Percentiles rank a stretch among this genome's conserved stretches.
These are phyloP conservation scores for Promerops cafer DNA, from an alignment of 2,113 vertebrate genomes.

Conservation along the genomic window DNA sequence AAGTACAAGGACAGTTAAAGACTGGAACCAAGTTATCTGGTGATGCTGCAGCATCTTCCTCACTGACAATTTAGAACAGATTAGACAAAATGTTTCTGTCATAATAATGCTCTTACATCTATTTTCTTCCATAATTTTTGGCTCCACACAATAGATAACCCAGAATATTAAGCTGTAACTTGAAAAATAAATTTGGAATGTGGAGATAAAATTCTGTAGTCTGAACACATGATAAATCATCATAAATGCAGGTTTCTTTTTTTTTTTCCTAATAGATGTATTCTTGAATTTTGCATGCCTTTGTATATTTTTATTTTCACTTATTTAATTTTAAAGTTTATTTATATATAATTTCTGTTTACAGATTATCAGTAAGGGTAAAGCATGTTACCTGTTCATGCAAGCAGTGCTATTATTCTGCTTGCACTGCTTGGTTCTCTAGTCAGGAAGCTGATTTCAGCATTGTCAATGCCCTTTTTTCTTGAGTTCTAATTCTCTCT, in stretches of 20 bases:
- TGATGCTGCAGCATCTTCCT: neutral
- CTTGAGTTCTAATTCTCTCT: neutral
- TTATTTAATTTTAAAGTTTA: neutral
- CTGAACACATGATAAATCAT: neutral
- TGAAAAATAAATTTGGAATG: neutral
- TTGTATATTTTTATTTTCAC: neutral
- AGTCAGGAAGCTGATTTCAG: neutral
- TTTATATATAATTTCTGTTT: neutral
- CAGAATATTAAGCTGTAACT: neutral
- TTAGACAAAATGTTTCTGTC: neutral
- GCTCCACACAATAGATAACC: neutral
- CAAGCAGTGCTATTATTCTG: neutral
- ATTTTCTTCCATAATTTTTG: neutral
- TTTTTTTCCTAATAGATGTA: neutral
- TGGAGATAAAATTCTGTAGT: neutral
- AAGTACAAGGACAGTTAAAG: neutral
- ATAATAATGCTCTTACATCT: neutral
- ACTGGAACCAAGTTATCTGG: neutral
- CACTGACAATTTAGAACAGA: neutral
- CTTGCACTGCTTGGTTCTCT: neutral
- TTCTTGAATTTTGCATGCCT: neutral
- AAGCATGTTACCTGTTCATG: neutral
- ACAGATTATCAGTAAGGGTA: neutral
- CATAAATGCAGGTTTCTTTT: neutral
- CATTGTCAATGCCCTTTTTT: neutral